These are phyloP conservation scores for Hemibagrus wyckioides DNA, from an alignment of 2,113 vertebrate genomes.

Conservation along the genomic window DNA sequence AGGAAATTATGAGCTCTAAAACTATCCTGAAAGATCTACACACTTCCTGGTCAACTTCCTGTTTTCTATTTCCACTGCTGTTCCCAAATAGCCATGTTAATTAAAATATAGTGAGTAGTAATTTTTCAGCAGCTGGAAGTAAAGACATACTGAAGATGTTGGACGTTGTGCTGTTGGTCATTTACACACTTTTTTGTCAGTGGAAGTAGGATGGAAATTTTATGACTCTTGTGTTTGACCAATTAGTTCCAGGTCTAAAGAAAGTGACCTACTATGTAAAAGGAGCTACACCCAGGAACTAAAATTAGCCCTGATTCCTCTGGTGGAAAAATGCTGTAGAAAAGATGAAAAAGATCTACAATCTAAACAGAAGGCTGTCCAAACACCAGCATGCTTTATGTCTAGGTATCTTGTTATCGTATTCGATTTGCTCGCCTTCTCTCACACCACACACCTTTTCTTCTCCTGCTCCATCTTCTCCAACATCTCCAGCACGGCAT, in stretches of 20 bases:
- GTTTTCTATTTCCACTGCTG: neutral
- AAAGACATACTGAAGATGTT: neutral
- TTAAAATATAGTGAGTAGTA: neutral
- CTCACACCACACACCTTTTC: slow-evolving; percentile 65
- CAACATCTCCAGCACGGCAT: slow-evolving; percentile 68
- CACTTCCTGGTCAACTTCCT: neutral
- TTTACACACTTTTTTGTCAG: neutral
- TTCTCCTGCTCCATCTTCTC: slow-evolving; percentile 57
- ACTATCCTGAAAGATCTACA: neutral
- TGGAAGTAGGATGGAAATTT: neutral
- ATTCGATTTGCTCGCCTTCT: neutral
- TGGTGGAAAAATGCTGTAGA: neutral
- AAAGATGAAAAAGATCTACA: neutral
- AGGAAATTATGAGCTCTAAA: neutral
- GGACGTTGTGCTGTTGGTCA: neutral
- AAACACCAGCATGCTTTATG: neutral
- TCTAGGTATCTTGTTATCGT: neutral
- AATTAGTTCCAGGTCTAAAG: neutral
- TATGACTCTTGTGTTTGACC: neutral
- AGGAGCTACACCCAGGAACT: neutral
- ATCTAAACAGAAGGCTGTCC: neutral
- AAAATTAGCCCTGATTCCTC: neutral
- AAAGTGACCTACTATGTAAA: neutral
- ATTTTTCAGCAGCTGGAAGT: neutral
- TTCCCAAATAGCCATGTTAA: neutral